These are phyloP conservation scores for Hyphantria cunea DNA, from an alignment of 1,140 invertebrate genomes.

Conservation along the genomic window DNA sequence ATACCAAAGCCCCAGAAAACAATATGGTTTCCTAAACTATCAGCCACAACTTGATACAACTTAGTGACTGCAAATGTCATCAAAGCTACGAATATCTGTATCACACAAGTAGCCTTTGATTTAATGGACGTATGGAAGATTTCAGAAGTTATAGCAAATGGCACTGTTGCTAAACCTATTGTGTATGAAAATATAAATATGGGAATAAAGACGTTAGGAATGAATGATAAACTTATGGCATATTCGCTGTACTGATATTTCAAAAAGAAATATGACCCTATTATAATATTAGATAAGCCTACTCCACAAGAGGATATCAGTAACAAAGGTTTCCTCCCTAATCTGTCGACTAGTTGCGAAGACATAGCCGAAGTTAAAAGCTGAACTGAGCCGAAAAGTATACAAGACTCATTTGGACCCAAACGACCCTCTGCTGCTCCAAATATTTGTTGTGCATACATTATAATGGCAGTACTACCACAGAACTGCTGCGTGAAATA, in stretches of 20 bases:
- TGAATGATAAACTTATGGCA: conserved; percentile 75
- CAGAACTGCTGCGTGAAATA: conserved; percentile 90
- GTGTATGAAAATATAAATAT: conserved; percentile 88
- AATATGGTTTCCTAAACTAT: conserved; percentile 84
- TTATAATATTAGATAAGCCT: conserved; percentile 79
- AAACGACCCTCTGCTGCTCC: conserved; percentile 80
- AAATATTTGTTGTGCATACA: conserved; percentile 89
- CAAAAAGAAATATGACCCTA: conserved; percentile 85
- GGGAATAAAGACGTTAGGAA: conserved; percentile 86
- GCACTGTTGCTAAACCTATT: conserved; percentile 87
- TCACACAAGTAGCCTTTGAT: conserved; percentile 84
- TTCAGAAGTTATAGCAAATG: conserved; percentile 88
- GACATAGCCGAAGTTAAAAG: conserved; percentile 85
- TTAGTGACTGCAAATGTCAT: conserved; percentile 88
- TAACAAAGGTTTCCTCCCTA: conserved; percentile 87
- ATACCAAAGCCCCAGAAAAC: conserved; percentile 89
- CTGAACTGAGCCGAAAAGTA: conserved; percentile 86
- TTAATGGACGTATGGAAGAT: conserved; percentile 88
- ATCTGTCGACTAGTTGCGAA: conserved; percentile 86
- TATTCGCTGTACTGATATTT: conserved; percentile 65
- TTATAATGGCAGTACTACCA: conserved; percentile 88
- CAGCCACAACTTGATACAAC: conserved; percentile 86
- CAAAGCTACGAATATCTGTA: conserved; percentile 78
- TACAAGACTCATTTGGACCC: conserved; percentile 80
- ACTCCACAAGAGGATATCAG: conserved; percentile 83